Evolutionary conservation across 2,888 invertebrate genomes (phyloP), one percentile per base, ranked within the genome.

Genomic region (Eupithecia insigniata): DNA sequence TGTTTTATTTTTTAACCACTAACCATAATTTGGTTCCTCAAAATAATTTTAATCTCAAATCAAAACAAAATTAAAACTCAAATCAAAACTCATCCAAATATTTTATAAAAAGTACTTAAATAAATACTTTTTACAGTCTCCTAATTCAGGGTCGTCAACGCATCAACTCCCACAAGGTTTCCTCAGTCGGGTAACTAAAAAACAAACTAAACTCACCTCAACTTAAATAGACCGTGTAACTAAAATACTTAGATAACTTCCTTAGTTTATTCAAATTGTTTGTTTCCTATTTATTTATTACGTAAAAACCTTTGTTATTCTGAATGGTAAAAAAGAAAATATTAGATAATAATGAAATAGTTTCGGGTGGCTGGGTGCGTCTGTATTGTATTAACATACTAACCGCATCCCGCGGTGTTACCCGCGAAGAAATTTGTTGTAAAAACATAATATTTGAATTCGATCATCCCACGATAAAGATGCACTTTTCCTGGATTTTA

Each of bases 201-300:
- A 66, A 73, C 69, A n/a, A 55, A 65, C 67, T 61, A 61, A 68
- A 68, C 61, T 66, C 60, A 62, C 26, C 18, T 46, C 16, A 66
- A 39, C 55, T 65, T 22, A 71, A 74, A 74, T 74, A 72, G 74
- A 74, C 67, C 74, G 71, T 71, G 39, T 12, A 69, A 74, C 66
- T 55, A 74, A 51, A 46, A 51, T 51, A 69, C 64, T 69, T 60
- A 67, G 46, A 67, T 69, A 71, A 74, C 71, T 74, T 74, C 74
- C 74, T 74, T n/a, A 51, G 39, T 58, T 70, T 55, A 66, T 66
- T 36, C 28, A 66, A 62, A 68, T 28, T 55, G 28, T 51, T 65
- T 34, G 58, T 67, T 69, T 69, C 69, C 69, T 34, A 62, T 73
- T 68, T 70, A 43, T 14, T 65, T 70, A 68, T 68, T 68, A 68